Percentiles rank a stretch among this genome's conserved stretches.
These are phyloP conservation scores for Opisthocomus hoazin DNA, from an alignment of 2,113 vertebrate genomes.

Conservation along the genomic window DNA sequence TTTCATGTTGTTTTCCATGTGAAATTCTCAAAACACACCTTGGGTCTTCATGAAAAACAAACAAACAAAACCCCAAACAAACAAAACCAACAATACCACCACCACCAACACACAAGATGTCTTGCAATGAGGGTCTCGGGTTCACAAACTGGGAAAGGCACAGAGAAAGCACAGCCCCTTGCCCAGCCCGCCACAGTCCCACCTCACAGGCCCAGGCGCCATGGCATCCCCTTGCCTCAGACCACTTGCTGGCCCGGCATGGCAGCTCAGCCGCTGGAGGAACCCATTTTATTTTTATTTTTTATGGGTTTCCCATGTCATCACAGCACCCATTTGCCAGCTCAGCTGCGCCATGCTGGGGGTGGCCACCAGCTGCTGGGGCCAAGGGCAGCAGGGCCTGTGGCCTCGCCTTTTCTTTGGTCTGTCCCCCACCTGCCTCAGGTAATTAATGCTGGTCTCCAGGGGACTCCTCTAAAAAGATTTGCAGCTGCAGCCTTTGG, in stretches of 20 bases:
- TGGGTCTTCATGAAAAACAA: background rate
- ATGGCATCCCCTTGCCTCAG: background rate
- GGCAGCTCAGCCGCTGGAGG: too few relatives aligned
- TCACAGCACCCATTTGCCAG: background rate
- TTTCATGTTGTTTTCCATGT: accelerated
- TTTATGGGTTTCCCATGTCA: background rate
- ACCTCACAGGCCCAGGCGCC: accelerated
- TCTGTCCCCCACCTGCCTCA: background rate
- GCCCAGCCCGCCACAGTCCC: too few relatives aligned
- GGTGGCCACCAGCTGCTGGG: too few relatives aligned
- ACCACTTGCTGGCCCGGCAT: too few relatives aligned
- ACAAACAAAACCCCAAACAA: too few relatives aligned
- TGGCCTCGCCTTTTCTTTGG: background rate
- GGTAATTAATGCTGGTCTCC: background rate
- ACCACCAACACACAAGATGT: too few relatives aligned
- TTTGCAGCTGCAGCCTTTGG: background rate
- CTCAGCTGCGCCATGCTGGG: background rate
- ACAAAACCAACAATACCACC: too few relatives aligned
- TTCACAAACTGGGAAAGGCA: too few relatives aligned
- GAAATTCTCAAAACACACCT: background rate
- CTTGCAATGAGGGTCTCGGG: too few relatives aligned
- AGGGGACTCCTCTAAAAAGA: background rate
- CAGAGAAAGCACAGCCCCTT: too few relatives aligned
- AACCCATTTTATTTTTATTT: background rate
- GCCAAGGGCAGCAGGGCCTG: too few relatives aligned